A percentile compares a stretch with the other conserved stretches of the same genome.
phyloP scores from a whole-genome alignment of 1,140 invertebrate species.

The Drosophila arizonae region DNA sequence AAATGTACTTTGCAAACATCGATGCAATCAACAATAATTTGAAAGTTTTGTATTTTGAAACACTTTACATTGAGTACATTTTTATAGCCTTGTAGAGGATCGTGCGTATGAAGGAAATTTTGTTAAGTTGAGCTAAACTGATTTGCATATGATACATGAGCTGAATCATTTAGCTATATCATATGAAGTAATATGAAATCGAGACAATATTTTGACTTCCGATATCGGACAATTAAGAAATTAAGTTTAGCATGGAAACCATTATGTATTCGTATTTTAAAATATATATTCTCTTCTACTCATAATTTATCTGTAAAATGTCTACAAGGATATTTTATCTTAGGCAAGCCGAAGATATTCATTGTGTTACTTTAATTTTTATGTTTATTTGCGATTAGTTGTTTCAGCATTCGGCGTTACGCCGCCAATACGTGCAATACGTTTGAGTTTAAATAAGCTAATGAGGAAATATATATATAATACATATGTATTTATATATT shows the following conservation, averaged over 20 bases:
- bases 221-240: no score
- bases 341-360: no score
- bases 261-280: no score
- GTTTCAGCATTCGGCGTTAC: constrained; percentile 28
- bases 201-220: no score
- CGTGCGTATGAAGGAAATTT: not conserved
- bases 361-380: not conserved
- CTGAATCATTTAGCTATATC: no score
- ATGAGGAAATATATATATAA: constrained; percentile 36
- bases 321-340: no score
- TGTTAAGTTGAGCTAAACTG: no score
- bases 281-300: no score
- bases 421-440: constrained; percentile 11
- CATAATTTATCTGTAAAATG: no score
- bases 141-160: no score
- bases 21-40: constrained; percentile 38
- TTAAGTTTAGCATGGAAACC: no score
- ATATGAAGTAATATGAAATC: no score
- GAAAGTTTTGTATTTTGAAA: constrained; percentile 35
- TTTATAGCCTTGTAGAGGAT: constrained; percentile 5
- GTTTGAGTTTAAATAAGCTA: constrained; percentile 37
- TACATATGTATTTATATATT: constrained; percentile 39
- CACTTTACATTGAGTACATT: constrained; percentile 31
- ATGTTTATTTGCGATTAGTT: constrained; percentile 8
- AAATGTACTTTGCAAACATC: constrained; percentile 16